Percentiles rank a stretch among this genome's conserved stretches.
Conservation (phyloP, 2,113 vertebrate genomes). For the Stegostoma tigrinum region DNA sequence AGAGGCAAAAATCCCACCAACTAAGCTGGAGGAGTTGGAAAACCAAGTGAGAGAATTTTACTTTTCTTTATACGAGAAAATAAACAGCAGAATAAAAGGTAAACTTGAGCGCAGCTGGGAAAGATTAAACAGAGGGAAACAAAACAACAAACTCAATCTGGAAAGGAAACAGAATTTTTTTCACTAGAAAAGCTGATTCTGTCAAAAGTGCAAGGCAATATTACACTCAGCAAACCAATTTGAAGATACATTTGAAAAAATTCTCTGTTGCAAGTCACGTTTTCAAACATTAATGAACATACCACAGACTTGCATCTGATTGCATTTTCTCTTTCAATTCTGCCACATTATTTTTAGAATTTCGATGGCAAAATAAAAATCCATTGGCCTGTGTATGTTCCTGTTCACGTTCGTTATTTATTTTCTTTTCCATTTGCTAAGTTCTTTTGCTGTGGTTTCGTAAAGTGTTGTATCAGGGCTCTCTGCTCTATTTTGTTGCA, state of each 20-base stretch:
- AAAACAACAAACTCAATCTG: conserved; percentile 16
- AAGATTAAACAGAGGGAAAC: neutral
- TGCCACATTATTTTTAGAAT: neutral
- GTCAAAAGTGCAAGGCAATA: neutral
- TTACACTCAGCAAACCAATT: neutral
- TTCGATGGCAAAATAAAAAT: neutral
- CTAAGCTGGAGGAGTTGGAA: neutral
- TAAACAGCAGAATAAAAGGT: neutral
- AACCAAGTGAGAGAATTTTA: neutral
- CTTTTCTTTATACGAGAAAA: neutral
- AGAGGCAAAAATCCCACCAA: neutral
- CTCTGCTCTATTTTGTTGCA: neutral
- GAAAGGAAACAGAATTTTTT: conserved; percentile 9
- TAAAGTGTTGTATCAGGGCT: neutral
- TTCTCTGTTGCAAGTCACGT: neutral
- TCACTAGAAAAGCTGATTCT: neutral
- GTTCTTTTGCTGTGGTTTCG: neutral
- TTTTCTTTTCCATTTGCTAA: neutral
- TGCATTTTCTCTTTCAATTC: neutral
- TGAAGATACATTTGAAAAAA: neutral
- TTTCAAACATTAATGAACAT: neutral
- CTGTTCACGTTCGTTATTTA: neutral
- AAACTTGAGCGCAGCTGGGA: conserved; percentile 19
- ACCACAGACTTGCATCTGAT: neutral
- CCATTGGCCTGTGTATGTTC: neutral